A percentile compares a stretch with the other conserved stretches of the same genome.
These are phyloP conservation scores for Apteryx mantelli DNA, from an alignment of 2,113 vertebrate species.

Conservation along the genomic window DNA sequence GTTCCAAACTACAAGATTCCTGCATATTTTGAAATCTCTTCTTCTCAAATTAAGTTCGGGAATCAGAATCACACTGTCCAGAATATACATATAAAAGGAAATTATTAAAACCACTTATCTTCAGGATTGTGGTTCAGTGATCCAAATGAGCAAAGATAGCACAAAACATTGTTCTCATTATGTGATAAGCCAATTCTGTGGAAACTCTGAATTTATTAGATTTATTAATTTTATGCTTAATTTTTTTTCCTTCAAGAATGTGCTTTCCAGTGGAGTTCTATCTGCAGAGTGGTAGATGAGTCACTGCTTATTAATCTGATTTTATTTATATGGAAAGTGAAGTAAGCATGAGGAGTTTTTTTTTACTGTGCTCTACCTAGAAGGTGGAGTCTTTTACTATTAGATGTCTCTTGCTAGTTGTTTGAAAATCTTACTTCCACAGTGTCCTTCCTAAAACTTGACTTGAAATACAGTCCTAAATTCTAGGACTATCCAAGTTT, in stretches of 20 bases:
- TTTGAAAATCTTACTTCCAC: neutral
- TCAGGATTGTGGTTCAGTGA: neutral
- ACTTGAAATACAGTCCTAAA: neutral
- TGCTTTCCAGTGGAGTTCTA: neutral
- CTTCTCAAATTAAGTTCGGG: neutral
- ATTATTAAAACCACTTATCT: neutral
- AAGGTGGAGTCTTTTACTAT: neutral
- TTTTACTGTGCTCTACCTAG: neutral
- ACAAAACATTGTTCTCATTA: neutral
- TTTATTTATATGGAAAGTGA: neutral
- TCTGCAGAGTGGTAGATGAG: neutral
- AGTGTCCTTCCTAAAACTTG: neutral
- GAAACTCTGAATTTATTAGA: neutral
- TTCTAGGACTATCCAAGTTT: neutral
- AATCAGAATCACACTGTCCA: neutral
- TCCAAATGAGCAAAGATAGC: neutral
- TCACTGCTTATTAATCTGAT: neutral
- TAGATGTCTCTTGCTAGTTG: neutral
- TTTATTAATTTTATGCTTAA: neutral
- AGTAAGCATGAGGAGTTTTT: neutral
- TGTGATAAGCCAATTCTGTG: neutral
- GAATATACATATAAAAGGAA: neutral
- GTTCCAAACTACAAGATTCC: neutral
- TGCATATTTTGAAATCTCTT: neutral
- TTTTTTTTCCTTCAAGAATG: neutral